A percentile compares a stretch with the other conserved stretches of the same genome.
These are phyloP conservation scores for Cheumatopsyche charites DNA, from an alignment of 1,140 invertebrate species.

Conservation along the genomic window DNA sequence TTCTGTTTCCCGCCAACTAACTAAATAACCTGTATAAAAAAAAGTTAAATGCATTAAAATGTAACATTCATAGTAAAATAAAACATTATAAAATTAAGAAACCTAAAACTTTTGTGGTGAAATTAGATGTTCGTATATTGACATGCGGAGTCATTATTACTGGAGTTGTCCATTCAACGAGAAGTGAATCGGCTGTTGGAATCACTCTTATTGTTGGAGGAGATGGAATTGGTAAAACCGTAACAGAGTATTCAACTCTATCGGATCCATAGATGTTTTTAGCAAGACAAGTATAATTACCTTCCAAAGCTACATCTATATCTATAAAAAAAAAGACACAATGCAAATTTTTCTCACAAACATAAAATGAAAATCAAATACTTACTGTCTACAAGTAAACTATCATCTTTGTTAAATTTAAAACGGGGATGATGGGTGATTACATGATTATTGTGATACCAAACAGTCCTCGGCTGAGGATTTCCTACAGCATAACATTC, in stretches of 20 bases:
- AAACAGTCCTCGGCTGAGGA: conserved; percentile 68
- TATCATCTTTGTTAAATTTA: conserved; percentile 66
- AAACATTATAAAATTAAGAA: neutral
- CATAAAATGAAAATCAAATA: neutral
- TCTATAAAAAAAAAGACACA: conserved; percentile 49
- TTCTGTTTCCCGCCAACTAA: conserved; percentile 40
- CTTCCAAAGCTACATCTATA: conserved; percentile 70
- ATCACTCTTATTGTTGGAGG: conserved; percentile 68
- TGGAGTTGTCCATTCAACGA: conserved; percentile 71
- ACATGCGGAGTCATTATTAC: conserved; percentile 39
- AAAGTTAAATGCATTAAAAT: conserved; percentile 3
- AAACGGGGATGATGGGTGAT: conserved; percentile 68
- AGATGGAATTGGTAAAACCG: conserved; percentile 75
- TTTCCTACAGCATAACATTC: conserved; percentile 68
- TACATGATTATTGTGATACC: conserved; percentile 68
- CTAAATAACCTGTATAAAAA: conserved; percentile 35
- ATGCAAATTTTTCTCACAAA: neutral
- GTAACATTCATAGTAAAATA: conserved; percentile 23
- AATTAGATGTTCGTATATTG: conserved; percentile 30
- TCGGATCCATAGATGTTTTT: conserved; percentile 85
- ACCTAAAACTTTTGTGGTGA: conserved; percentile 34
- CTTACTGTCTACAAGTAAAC: conserved; percentile 68
- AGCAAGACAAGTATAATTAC: conserved; percentile 85
- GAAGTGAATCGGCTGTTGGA: conserved; percentile 69
- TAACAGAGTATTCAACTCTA: conserved; percentile 77